Evolutionary conservation across 2,888 invertebrate genomes (phyloP), one percentile per base, ranked within the genome.

Genomic region (Ametastegia equiseti): DNA sequence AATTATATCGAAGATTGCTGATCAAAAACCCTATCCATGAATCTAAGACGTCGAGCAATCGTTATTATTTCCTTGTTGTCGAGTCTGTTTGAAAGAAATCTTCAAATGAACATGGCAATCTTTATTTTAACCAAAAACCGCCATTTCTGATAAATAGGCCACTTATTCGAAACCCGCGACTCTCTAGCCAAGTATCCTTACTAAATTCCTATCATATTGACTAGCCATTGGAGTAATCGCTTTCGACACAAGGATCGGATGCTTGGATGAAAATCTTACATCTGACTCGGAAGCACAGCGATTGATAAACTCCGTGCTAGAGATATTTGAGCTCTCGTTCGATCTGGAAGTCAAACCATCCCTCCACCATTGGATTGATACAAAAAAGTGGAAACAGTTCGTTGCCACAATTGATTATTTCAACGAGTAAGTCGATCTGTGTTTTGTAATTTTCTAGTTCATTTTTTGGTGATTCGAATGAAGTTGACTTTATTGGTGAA

Each of bases 351-450:
- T 92, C 42, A 47, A 85, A n/a, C 90, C 91, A 0, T 89, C 90
- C 3, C 30, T 91, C 0, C 92, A 92, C 91, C 88, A 86, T 81
- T 84, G 86, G 54, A 75, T 75, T n/a, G 73, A 75, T 30, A 54
- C 54, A 3, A 75, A 75, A 33, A 30, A 84, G 5, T 92, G 90
- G 88, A 88, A 86, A 65, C 84, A 86, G 84, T 89, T 88, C 36
- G 88, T 91, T 67, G 84, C 86, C 82, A 90, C 87, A 65, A 89
- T 93, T 90, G 91, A 91, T 85, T 88, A 84, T 50, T 88, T 92
- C 81, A 92, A 92, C 65, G 86, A 90, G 93, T 92, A 89, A 86
- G 85, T n/a, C n/a, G n/a, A n/a, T n/a, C n/a, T n/a, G n/a, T n/a
- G n/a, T 27, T 42, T 36, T 33, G 7, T 15, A 13, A 47, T 9